Percentiles rank a stretch among this genome's conserved stretches.
These are phyloP conservation scores for Anomalospiza imberbis DNA, from an alignment of 2,797 vertebrate genomes.

Conservation along the genomic window DNA sequence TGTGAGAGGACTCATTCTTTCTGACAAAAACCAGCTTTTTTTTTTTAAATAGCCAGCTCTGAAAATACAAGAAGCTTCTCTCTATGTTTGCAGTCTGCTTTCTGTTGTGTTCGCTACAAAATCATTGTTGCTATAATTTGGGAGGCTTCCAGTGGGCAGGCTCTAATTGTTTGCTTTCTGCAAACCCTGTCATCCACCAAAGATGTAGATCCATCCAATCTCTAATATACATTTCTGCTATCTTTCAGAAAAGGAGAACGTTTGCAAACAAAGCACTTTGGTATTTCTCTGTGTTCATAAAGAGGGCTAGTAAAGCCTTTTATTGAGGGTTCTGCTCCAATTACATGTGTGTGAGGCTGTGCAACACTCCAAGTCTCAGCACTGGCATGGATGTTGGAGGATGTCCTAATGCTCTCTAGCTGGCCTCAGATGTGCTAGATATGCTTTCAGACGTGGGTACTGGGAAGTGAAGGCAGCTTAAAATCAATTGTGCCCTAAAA, in stretches of 20 bases:
- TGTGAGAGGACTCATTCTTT: background rate
- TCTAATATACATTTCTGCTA: background rate
- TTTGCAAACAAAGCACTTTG: background rate
- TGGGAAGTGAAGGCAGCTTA: background rate
- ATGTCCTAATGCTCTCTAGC: background rate
- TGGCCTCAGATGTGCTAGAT: background rate
- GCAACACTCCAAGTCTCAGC: fast-evolving
- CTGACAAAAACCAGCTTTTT: background rate
- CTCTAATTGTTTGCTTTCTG: background rate
- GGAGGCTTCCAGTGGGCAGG: background rate
- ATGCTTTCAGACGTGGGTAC: background rate
- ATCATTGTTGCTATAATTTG: background rate
- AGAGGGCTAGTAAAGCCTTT: background rate
- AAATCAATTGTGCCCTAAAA: background rate
- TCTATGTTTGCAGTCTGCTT: background rate
- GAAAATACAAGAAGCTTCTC: background rate
- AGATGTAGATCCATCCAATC: background rate
- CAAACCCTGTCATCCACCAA: background rate
- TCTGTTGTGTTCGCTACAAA: background rate
- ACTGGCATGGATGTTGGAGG: background rate
- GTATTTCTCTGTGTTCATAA: background rate
- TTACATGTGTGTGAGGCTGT: background rate
- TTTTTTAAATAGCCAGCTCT: background rate
- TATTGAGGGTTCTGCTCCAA: background rate
- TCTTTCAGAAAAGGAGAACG: background rate